phyloP scores from a whole-genome alignment of 2,113 vertebrate species.

The Phylloscopus trochiloides region DNA sequence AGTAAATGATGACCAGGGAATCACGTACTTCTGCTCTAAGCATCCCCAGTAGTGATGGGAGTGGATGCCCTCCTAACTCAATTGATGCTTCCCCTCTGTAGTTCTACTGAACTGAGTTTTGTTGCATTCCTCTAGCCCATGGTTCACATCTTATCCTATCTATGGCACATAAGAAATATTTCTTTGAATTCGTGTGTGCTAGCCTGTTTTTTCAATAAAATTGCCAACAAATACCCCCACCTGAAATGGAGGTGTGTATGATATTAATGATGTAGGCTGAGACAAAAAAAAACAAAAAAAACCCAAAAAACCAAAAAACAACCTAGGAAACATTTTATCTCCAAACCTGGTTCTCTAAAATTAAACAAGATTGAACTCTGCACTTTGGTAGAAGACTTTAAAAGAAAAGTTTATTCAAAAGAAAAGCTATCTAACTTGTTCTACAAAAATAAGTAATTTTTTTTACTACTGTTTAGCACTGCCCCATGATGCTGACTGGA shows the following conservation, averaged over 20 bases:
- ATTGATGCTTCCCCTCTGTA: not conserved
- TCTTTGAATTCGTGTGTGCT: not conserved
- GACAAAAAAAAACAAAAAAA: not conserved
- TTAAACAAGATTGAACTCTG: not conserved
- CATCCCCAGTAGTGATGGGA: not conserved
- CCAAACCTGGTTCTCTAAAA: not conserved
- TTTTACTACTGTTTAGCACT: not conserved
- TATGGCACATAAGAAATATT: not conserved
- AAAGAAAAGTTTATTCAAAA: not conserved
- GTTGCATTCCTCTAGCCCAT: not conserved
- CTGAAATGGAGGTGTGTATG: not conserved
- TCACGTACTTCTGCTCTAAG: not conserved
- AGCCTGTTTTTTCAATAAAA: not conserved
- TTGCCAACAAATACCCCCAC: not conserved
- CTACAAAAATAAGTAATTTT: not conserved
- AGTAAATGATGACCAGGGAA: not conserved
- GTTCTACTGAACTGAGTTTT: accelerated
- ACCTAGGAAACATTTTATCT: not conserved
- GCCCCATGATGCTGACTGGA: not conserved
- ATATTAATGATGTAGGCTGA: not conserved
- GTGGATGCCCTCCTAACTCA: not conserved
- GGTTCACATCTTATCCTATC: not conserved
- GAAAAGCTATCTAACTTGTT: not conserved
- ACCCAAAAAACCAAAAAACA: not conserved
- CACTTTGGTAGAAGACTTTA: not conserved